Base-by-base conservation (phyloP, 2,797 vertebrate genomes). In the Labeo calbasu region DNA sequence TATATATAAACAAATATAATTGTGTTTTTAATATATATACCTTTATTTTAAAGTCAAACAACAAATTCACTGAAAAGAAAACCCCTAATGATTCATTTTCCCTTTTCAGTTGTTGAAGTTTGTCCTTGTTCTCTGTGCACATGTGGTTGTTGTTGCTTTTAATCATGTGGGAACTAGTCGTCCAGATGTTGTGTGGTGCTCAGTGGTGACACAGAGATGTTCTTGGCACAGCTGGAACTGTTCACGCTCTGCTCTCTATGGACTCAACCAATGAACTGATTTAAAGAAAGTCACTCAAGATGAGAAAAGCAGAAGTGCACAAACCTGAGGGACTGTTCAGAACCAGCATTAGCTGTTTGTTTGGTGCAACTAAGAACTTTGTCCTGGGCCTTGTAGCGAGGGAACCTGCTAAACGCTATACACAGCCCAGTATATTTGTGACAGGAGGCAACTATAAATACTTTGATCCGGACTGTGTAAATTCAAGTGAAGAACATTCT, bases 121-220 rank as follows among this genome's bases (percentile, higher is more conserved):
- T 85, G 57, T 85, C 59, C 77, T 66, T 78, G 55, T 51, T 61
- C 21, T 55, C 66, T 73, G 53, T 55, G 69, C 51, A 59, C 50
- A 86, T 79, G 75, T 75, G 81, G 32, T 46, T 14, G 11, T 28
- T 72, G 84, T 86, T 71, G 76, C 71, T 73, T 86, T 50, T 48
- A 13, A 40, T 32, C 10, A 77, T 51, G 55, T 17, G 40, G 13
- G 69, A 73, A 55, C 10, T 69, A 80, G 51, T 79, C 14, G 15
- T 88, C 84, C 87, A 88, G 84, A 78, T 86, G 87, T 55, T 79
- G 50, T 25, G 23, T 57, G 70, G 40, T 51, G 28, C 63, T 65
- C 77, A 43, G 10, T 59, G 66, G 59, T 77, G 72, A 79, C 72
- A 83, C 28, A 3, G 59, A 63, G 66, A 50, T 86, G 66, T 83